Evolutionary conservation across 2,888 invertebrate genomes (phyloP).

Genomic region (Ligdia adustata): DNA sequence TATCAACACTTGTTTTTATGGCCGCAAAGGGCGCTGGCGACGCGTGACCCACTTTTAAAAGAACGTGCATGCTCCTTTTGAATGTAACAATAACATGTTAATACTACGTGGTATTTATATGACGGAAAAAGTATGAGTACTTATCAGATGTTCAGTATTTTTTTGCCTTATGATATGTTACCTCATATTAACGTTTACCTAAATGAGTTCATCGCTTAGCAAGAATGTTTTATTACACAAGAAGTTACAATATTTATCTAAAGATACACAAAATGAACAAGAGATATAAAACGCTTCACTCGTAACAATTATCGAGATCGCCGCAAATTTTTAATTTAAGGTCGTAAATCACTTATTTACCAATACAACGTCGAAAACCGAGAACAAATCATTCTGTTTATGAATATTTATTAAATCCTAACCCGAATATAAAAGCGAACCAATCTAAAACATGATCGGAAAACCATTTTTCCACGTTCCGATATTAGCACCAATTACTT

Average conservation of each 20-base stretch:
- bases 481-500: constrained; percentile 34
- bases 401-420: constrained; percentile 21
- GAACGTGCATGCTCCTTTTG: too few relatives aligned
- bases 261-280: too few relatives aligned
- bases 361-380: constrained; percentile 11
- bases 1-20: constrained; percentile 24
- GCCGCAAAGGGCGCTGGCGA: constrained; percentile 11
- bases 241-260: too few relatives aligned
- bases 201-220: too few relatives aligned
- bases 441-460: constrained; percentile 28
- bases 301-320: constrained; percentile 1
- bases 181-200: too few relatives aligned
- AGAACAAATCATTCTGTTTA: constrained; percentile 12
- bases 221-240: too few relatives aligned
- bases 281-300: constrained; percentile 15
- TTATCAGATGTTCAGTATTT: too few relatives aligned
- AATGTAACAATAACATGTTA: too few relatives aligned
- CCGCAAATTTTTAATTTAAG: constrained; percentile 2
- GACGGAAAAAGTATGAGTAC: too few relatives aligned
- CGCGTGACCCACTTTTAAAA: constrained; percentile 21
- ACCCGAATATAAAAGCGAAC: constrained; percentile 18
- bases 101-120: too few relatives aligned
- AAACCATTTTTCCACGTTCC: constrained; percentile 24
- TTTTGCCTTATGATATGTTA: too few relatives aligned
- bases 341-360: constrained; percentile 16